Base-by-base conservation (phyloP, 2,888 invertebrate genomes). In the Salticus scenicus region DNA sequence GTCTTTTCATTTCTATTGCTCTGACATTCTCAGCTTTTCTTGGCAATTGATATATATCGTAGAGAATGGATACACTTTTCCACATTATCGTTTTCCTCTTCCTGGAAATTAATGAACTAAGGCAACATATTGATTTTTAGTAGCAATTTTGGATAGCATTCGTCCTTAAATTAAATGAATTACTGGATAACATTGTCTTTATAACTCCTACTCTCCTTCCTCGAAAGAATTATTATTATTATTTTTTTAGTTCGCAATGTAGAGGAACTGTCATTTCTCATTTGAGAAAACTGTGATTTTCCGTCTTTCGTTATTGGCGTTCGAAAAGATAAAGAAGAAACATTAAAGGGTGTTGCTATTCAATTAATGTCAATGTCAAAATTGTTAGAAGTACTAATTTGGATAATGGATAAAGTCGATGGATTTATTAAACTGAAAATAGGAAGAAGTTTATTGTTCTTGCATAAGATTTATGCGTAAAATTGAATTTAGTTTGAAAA, bases 31-130 rank as follows among this genome's bases (percentile, higher is more conserved):
- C 47, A 47, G n/a, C 7, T 17, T 14, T 14, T 14, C 17, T 14
- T 14, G 17, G 17, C 8, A 47, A 47, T 47, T 47, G 47, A 57
- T 57, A 24, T 24, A 57, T 24, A 24, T 57, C 24, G 14, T 57
- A 24, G 57, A 20, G 24, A 57, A 57, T 24, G 24, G 57, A 17
- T 8, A 24, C 24, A 57, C 5, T 24, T 24, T 24, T 24, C 24
- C 24, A 24, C 1, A 57, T 67, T 67, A 33, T 33, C 24, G 33
- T 17, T 2, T 20, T 14, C 31, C 33, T 33, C 4, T 10, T 33
- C 14, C n/a, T n/a, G 37, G 37, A 17, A 57, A 67, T 67, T 67
- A 67, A 67, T 67, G 67, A 33, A 67, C 33, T 33, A n/a, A 28
- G 37, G 14, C 67, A 28, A 12, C 37, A 28, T n/a, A 67, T 67